Evolutionary conservation across 2,888 invertebrate genomes (phyloP), one percentile per base, ranked within the genome.

Genomic region (Drosophila nigricruria): DNA sequence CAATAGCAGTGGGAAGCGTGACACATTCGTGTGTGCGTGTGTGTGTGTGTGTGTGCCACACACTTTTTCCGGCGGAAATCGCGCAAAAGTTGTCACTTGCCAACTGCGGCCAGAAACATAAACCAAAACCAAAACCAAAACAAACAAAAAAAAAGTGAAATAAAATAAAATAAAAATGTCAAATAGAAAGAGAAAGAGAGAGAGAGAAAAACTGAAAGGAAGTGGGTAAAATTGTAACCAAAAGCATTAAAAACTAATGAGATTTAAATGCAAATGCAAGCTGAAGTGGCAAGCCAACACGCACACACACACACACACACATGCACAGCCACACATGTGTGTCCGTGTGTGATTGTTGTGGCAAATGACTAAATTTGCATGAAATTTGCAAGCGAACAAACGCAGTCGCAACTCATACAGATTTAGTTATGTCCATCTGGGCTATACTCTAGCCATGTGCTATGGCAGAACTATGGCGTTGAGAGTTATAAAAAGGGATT

Each of bases 221-320:
- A 58, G 47, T 60, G 61, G 36, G 64, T 56, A 72, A 69, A 69
- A 70, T 70, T 71, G 74, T 73, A 70, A 81, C 69, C 83, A 68
- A 86, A 85, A 77, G 77, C 89, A 89, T 85, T 85, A 89, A 84
- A 85, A 85, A 84, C 86, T 89, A 86, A 86, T 86, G 89, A 86
- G 89, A 88, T 86, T 89, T 89, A 89, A 88, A 86, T 89, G 85
- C 82, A 86, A 86, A 86, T 86, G 87, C 89, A 69, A 70, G 73
- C 68, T 76, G 63, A 73, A 78, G 81, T 79, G 75, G 67, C 69
- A 60, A 40, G 49, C 20, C 32, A 49, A 20, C 49, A 32, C 49
- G 32, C 49, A 32, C 49, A 18, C 3, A 30, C 18, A 18, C 18
- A 25, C 25, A 45, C 25, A 25, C 16, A 16, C 1, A 16, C 23